Evolutionary conservation across 2,888 invertebrate species (phyloP).

Genomic region (Macrostomum cliftonense): DNA sequence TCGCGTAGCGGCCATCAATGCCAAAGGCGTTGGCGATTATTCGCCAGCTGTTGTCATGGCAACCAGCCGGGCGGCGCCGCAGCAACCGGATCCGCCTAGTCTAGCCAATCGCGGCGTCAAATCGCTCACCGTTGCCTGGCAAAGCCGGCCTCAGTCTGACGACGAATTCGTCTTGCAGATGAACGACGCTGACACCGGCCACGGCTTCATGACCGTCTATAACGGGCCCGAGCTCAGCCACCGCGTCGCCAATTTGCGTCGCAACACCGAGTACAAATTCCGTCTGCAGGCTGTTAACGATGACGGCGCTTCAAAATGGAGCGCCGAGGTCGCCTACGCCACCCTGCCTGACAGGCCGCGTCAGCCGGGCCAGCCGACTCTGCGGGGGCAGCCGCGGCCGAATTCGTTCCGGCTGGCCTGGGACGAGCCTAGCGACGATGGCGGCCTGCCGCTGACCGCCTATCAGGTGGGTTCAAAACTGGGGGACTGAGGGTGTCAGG

Average conservation of each 20-base stretch:
- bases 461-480: conserved; percentile 55
- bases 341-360: conserved; percentile 61
- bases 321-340: conserved; percentile 54
- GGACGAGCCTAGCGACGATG: conserved; percentile 47
- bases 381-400: no score
- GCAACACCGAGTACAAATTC: conserved; percentile 63
- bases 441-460: conserved; percentile 51
- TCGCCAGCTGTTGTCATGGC: conserved; percentile 67
- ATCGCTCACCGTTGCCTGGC: conserved; percentile 21
- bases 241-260: conserved; percentile 49
- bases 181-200: conserved; percentile 36
- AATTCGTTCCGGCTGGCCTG: no score
- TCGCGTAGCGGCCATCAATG: conserved; percentile 62
- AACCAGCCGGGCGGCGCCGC: conserved; percentile 49
- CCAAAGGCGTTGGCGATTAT: conserved; percentile 44
- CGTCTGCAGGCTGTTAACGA: conserved; percentile 61
- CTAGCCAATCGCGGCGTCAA: conserved; percentile 48
- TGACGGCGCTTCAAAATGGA: conserved; percentile 64
- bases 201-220: conserved; percentile 61
- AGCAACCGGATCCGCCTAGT: conserved; percentile 39
- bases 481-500: no score
- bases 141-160: no score
- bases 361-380: conserved; percentile 47
- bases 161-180: no score
- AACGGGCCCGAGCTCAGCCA: conserved; percentile 54